Evolutionary conservation across 2,113 vertebrate genomes (phyloP), one percentile per base, ranked within the genome.

Genomic region (Beaufortia kweichowensis): DNA sequence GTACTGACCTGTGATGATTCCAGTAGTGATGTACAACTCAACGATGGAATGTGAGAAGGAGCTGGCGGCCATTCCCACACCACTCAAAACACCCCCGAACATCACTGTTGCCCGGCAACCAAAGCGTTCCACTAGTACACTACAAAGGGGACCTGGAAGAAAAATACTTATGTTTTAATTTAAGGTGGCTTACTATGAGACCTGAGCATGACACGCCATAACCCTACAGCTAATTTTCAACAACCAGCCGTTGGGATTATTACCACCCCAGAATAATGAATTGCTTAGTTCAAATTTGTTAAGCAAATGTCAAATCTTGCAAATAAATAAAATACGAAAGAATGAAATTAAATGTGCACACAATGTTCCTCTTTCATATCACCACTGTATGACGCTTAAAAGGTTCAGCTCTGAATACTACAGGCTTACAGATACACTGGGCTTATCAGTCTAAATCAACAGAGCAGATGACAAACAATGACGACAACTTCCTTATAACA

Each of bases 61-160:
- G 82, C 95, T 91, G 84, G 89, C 87, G 1, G 93, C 93, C 95
- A 98, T 95, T 59, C 96, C 96, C 10, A 94, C 76, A 0, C 95
- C 90, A 6, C 96, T 95, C 85, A 98, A 89, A 76, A 96, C 76
- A 0, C 96, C 96, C 0, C 96, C 96, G 23, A 96, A 60, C 91
- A 98, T 98, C 76, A 95, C 91, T 0, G 88, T 92, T 24, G 82
- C 84, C 31, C 96, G 84, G 89, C 95, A 98, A 86, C 96, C 95
- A 3, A 96, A 90, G 10, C 69, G 85, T 82, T 90, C 92, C 88
- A 98, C 94, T 89, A 98, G 61, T 78, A 98, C 67, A 77, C 96
- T 95, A 63, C 96, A 98, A 11, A 98, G 87, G 10, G 96, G 96
- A 41, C 96, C 96, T 98, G 89, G 81, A 79, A 70, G 28, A 48